Conservation (phyloP, 2,888 invertebrate species). For the Oscheius onirici region DNA sequence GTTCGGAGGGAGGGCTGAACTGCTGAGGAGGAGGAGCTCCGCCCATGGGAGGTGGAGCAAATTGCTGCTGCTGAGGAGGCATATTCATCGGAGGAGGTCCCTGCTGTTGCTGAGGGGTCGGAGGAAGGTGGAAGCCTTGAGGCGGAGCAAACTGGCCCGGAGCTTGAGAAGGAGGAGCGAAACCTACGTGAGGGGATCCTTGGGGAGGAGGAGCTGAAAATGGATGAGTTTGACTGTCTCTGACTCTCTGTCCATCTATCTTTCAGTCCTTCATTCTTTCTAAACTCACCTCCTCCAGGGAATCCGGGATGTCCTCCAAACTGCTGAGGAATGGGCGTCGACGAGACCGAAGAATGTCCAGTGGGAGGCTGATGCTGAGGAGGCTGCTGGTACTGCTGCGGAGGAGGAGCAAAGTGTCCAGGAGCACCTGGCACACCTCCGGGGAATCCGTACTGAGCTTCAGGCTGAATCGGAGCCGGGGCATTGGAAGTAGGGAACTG, state of each 20-base stretch:
- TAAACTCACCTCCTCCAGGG: neutral
- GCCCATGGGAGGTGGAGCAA: conserved; percentile 29
- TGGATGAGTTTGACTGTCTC: too few species aligned
- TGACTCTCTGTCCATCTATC: too few species aligned
- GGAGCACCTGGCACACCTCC: neutral
- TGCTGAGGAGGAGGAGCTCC: conserved; percentile 35
- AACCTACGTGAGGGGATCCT: conserved; percentile 26
- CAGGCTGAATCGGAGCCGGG: conserved; percentile 31
- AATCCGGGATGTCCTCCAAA: conserved; percentile 14
- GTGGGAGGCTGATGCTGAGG: neutral
- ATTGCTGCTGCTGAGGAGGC: conserved; percentile 22
- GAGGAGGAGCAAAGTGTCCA: neutral
- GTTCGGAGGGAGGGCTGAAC: conserved; percentile 37
- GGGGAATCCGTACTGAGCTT: conserved; percentile 17
- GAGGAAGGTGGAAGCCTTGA: neutral
- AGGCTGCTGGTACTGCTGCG: neutral
- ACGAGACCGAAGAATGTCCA: conserved; percentile 30
- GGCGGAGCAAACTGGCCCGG: conserved; percentile 4
- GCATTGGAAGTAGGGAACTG: conserved; percentile 53
- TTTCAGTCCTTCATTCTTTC: too few species aligned
- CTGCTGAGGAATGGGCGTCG: conserved; percentile 45
- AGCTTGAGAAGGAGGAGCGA: conserved; percentile 2
- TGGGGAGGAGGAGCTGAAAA: conserved; percentile 28
- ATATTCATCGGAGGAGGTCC: too few species aligned
- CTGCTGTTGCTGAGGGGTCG: conserved; percentile 19